phyloP scores from a whole-genome alignment of 53 echinoderm and acorn worm genomes.

The Stichopus horrens region DNA sequence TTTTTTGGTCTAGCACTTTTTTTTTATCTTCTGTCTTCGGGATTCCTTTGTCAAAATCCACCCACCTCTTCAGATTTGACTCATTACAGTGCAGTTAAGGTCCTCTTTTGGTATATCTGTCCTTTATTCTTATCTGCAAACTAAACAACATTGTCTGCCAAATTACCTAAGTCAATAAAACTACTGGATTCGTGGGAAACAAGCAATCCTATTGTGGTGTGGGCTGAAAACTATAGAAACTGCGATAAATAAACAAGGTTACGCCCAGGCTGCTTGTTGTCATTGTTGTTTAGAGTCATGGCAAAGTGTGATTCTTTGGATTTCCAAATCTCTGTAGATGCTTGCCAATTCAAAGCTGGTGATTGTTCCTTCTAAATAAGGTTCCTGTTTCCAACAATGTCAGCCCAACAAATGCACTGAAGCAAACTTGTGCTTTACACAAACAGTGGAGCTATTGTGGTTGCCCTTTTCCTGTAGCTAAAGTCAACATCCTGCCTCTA shows the following conservation, averaged over 20 bases:
- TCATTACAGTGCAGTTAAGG: background rate
- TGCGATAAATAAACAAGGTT: constrained; percentile 43
- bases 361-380: constrained; percentile 22
- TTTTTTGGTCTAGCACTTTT: background rate
- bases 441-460: constrained; percentile 40
- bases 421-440: constrained; percentile 48
- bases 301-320: constrained; percentile 29
- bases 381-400: constrained; percentile 45
- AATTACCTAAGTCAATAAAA: constrained; percentile 41
- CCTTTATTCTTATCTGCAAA: background rate
- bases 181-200: constrained; percentile 44
- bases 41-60: background rate
- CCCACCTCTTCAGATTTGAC: background rate
- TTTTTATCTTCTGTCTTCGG: background rate
- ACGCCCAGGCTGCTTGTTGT: constrained; percentile 34
- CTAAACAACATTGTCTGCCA: constrained; percentile 37
- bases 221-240: constrained; percentile 27
- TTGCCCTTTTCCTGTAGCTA: constrained; percentile 46
- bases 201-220: constrained; percentile 38
- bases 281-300: constrained; percentile 42
- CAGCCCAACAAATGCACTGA: constrained; percentile 41
- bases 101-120: background rate
- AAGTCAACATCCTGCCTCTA: constrained; percentile 52
- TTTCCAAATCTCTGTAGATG: constrained; percentile 35
- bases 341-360: background rate